These are phyloP conservation scores for Esox masquinongy DNA, from an alignment of 2,797 vertebrate species.

Conservation along the genomic window DNA sequence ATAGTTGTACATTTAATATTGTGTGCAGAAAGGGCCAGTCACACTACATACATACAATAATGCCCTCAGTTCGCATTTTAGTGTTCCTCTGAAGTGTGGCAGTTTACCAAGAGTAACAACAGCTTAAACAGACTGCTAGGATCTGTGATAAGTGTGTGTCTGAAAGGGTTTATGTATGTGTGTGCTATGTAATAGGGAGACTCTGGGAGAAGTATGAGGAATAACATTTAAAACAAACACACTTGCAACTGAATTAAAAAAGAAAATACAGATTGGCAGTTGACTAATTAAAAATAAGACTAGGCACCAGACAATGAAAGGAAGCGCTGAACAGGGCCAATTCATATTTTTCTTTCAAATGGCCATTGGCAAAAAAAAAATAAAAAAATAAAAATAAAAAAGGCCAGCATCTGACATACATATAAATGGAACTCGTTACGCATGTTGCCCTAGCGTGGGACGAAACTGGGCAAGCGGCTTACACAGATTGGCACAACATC, in stretches of 20 bases:
- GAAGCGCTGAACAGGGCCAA: background rate
- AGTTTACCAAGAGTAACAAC: background rate
- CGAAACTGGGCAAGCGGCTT: background rate
- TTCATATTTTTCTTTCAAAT: background rate
- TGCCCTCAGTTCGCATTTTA: background rate
- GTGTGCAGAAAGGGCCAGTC: slow-evolving; percentile 47
- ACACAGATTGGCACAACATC: slow-evolving; percentile 65
- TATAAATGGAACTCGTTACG: background rate
- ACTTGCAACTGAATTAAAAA: slow-evolving; percentile 3
- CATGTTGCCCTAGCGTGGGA: background rate
- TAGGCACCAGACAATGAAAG: slow-evolving; percentile 4
- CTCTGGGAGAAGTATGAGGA: background rate
- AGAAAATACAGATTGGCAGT: slow-evolving; percentile 5
- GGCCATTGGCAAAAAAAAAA: background rate
- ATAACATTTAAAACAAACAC: background rate
- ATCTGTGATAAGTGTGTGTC: background rate
- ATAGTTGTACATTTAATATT: slow-evolving; percentile 21
- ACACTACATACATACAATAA: background rate
- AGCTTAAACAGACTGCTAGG: background rate
- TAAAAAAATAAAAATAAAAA: too few species aligned
- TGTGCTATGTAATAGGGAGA: background rate
- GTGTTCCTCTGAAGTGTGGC: background rate
- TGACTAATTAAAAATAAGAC: background rate
- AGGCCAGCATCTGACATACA: background rate
- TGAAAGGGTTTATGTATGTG: background rate